A percentile compares a stretch with the other conserved stretches of the same genome.
Conservation (phyloP, 2,797 vertebrate genomes). For the Catostomus latipinnis region DNA sequence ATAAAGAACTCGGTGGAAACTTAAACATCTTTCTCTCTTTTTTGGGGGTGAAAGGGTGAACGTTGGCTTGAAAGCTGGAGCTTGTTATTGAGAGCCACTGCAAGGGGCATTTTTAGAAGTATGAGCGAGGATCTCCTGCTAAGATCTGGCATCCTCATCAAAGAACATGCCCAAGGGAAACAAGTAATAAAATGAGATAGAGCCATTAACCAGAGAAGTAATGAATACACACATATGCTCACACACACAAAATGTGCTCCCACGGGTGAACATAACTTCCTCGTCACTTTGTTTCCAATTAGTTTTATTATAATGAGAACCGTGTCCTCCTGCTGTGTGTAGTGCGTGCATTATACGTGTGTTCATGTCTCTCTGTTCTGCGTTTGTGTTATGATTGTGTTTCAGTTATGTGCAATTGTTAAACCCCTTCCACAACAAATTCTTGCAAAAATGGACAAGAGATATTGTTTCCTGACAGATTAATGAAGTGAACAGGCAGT, state of each 20-base stretch:
- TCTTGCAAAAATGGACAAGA: neutral
- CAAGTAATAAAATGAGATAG: slow-evolving; percentile 54
- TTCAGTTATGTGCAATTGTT: no score
- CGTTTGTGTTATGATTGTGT: neutral
- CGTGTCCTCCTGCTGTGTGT: slow-evolving; percentile 28
- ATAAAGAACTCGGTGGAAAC: neutral
- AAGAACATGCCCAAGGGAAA: slow-evolving; percentile 60
- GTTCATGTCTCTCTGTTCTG: neutral
- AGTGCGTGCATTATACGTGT: neutral
- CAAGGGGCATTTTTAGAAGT: slow-evolving; percentile 56
- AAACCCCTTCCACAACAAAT: neutral
- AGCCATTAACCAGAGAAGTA: slow-evolving; percentile 54
- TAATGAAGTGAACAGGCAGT: neutral
- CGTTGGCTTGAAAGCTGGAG: slow-evolving; percentile 61
- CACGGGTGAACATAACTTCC: slow-evolving; percentile 52
- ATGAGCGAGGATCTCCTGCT: slow-evolving; percentile 67
- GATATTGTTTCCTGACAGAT: slow-evolving; percentile 3
- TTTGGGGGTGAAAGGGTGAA: slow-evolving; percentile 45
- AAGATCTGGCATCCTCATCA: slow-evolving; percentile 66
- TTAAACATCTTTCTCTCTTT: slow-evolving; percentile 13
- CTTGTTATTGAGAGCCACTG: slow-evolving; percentile 59
- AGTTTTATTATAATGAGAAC: slow-evolving; percentile 56
- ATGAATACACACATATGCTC: slow-evolving; percentile 48
- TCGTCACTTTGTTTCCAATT: slow-evolving; percentile 57
- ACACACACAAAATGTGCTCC: slow-evolving; percentile 43